Conservation (phyloP, 1,140 invertebrate genomes). For the Drosophila paulistorum region DNA sequence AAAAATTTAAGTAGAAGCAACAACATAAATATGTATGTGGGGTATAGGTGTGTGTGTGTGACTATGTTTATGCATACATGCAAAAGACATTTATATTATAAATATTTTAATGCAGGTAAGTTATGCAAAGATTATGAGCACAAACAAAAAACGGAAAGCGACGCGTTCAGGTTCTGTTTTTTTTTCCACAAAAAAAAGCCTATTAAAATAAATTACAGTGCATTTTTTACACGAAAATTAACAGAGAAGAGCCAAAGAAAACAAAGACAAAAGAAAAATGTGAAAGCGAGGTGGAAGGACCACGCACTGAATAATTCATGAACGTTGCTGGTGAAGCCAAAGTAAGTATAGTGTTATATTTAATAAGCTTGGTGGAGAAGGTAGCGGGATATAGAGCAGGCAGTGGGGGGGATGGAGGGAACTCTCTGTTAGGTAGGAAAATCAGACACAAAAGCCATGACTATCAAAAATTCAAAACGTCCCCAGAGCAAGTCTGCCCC, state of each 20-base stretch:
- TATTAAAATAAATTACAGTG: conserved; percentile 78
- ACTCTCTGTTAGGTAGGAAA: conserved; percentile 21
- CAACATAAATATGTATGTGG: conserved; percentile 25
- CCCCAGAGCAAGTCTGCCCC: conserved; percentile 13
- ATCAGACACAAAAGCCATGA: conserved; percentile 62
- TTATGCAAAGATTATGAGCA: conserved; percentile 71
- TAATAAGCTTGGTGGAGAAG: conserved; percentile 55
- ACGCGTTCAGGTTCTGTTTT: conserved; percentile 34
- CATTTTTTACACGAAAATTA: conserved; percentile 72
- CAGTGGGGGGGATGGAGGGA: background rate
- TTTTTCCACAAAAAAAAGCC: conserved; percentile 52
- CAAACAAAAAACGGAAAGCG: conserved; percentile 44
- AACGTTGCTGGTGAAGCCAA: conserved; percentile 50
- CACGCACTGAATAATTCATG: conserved; percentile 78
- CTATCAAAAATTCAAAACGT: conserved; percentile 78
- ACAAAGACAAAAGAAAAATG: conserved; percentile 45
- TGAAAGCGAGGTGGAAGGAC: conserved; percentile 55
- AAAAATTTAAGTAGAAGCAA: conserved; percentile 9
- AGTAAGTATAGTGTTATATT: conserved; percentile 69
- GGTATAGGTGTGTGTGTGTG: conserved; percentile 4
- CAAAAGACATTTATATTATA: conserved; percentile 48
- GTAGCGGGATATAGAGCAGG: background rate
- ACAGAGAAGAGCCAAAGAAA: conserved; percentile 32
- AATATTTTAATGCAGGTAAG: conserved; percentile 68
- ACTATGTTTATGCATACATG: conserved; percentile 57